Base-by-base conservation (phyloP, 2,888 invertebrate genomes). In the Polia nebulosa region DNA sequence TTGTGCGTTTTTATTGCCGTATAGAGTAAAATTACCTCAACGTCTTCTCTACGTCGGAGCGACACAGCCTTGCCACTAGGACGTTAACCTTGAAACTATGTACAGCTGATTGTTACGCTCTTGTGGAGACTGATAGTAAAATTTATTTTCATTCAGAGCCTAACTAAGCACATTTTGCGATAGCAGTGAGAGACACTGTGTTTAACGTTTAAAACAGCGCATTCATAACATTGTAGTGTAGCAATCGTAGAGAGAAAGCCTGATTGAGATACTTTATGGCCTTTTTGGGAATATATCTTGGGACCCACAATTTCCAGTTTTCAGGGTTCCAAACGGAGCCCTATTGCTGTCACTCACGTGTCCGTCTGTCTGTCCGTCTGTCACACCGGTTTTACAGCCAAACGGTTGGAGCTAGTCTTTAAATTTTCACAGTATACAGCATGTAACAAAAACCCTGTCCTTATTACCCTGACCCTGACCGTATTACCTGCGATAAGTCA, bases 41-140 rank as follows among this genome's bases (percentile, higher is more conserved):
- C 11, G 27, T 44, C 49, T 64, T 55, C 32, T 34, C 17, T 20
- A 15, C 22, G 9, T 34, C 6, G 27, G 17, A 34, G 4, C 25
- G 34, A 32, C 6, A 13, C 41, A 29, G 29, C 29, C 27, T 76
- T 58, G 41, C 11, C 25, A 39, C 29, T 59, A 20, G 41, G 13
- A 47, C 69, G 58, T 72, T 47, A 55, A 25, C 72, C 59, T 59
- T 76, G 70, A 36, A 32, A 41, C 47, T 69, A 53, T 32, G 17
- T 41, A 44, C 39, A 55, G 49, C 17, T 29, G 49, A 34, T 59
- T 45, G 77, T 49, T 44, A 49, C 41, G 63, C 57, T 53, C 47
- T 17, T 39, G 36, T 53, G 53, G 58, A 49, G 44, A 41, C 56
- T 25, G 57, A 47, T 17, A 47, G 15, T 41, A n/a, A 7, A n/a